These are phyloP conservation scores for Apis dorsata DNA, from an alignment of 1,140 invertebrate genomes.

Conservation along the genomic window DNA sequence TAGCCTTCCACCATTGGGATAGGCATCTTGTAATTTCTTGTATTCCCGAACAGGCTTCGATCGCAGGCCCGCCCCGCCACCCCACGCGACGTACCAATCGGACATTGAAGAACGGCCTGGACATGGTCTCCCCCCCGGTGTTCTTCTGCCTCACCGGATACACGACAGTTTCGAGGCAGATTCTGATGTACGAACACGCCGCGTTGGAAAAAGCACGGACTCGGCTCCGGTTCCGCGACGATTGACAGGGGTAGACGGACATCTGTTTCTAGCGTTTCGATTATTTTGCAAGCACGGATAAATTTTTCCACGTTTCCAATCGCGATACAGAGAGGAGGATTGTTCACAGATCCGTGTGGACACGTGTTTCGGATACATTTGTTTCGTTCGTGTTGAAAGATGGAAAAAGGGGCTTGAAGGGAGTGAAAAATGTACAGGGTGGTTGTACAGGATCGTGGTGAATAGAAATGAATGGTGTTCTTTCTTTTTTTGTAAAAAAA, in stretches of 20 bases:
- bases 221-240: background rate
- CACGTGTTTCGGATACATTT: too few relatives aligned
- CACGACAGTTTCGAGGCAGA: constrained; percentile 39
- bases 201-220: constrained; percentile 31
- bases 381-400: too few relatives aligned
- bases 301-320: background rate
- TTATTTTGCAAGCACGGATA: constrained; percentile 20
- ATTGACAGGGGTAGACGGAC: constrained; percentile 5
- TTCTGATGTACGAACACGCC: constrained; percentile 5
- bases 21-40: constrained; percentile 76
- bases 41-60: constrained; percentile 53
- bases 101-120: constrained; percentile 63
- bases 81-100: constrained; percentile 58
- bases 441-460: too few relatives aligned
- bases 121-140: constrained; percentile 37
- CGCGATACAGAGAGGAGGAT: background rate
- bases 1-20: constrained; percentile 61
- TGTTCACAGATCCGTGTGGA: too few relatives aligned
- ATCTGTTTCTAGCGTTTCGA: constrained; percentile 3
- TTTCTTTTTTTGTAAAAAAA: too few relatives aligned
- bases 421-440: too few relatives aligned
- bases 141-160: constrained; percentile 51
- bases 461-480: too few relatives aligned
- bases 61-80: constrained; percentile 43
- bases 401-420: too few relatives aligned